These are phyloP conservation scores for Elmis aenea DNA, from an alignment of 2,888 invertebrate genomes.

Conservation along the genomic window DNA sequence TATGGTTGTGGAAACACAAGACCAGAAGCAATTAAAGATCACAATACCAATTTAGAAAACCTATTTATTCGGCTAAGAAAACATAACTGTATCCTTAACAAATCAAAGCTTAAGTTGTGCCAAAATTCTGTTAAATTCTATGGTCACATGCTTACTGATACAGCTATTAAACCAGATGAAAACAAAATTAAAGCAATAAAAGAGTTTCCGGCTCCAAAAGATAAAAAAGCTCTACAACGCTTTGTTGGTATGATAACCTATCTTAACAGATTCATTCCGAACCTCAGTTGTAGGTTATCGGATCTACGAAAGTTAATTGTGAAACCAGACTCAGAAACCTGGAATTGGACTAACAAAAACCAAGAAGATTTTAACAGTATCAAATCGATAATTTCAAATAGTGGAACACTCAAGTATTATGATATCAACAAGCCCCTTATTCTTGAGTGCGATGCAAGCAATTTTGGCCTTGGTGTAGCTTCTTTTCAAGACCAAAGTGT, in stretches of 20 bases:
- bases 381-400: slow-evolving; percentile 6
- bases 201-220: no score
- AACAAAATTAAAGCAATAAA: no score
- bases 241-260: no score
- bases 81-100: slow-evolving; percentile 23
- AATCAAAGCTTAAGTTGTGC: slow-evolving; percentile 19
- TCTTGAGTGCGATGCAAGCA: slow-evolving; percentile 9
- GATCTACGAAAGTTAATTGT: no score
- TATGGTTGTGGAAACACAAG: slow-evolving; percentile 14
- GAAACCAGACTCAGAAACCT: no score
- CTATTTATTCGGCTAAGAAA: slow-evolving; percentile 15
- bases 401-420: slow-evolving; percentile 7
- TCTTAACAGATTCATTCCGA: no score
- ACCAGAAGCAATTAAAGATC: slow-evolving; percentile 20
- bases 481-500: slow-evolving; percentile 23
- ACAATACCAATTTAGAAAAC: slow-evolving; percentile 19
- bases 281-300: no score
- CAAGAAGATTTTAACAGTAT: no score
- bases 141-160: slow-evolving; percentile 20
- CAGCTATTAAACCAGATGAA: slow-evolving; percentile 3
- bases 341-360: no score
- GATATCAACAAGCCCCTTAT: slow-evolving; percentile 4
- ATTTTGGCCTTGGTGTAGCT: slow-evolving; percentile 19
- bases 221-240: no score
- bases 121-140: slow-evolving; percentile 20